Base-by-base conservation (phyloP, 2,888 invertebrate genomes). In the Helobdella robusta region DNA sequence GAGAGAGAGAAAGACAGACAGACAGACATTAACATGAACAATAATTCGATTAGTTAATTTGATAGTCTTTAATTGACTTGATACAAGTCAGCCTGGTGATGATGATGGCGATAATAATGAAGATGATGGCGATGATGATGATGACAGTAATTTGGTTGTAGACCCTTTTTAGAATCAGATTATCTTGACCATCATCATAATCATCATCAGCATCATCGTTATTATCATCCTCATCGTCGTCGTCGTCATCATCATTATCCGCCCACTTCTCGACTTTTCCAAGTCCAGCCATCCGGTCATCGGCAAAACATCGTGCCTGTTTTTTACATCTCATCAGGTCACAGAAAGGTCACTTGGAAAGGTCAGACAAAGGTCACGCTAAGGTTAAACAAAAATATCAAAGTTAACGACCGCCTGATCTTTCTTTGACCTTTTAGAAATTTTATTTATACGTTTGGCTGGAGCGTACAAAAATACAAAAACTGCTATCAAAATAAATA, bases 161-260 rank as follows among this genome's bases (percentile, higher is more conserved):
- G n/a, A n/a, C n/a, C n/a, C n/a, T n/a, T n/a, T n/a, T n/a, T n/a
- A n/a, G n/a, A n/a, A n/a, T n/a, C n/a, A n/a, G n/a, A n/a, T n/a
- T n/a, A n/a, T n/a, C n/a, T n/a, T n/a, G n/a, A n/a, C n/a, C n/a
- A n/a, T 40, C 44, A 40, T n/a, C 11, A 40, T n/a, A 40, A 40
- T 40, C 44, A n/a, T n/a, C 11, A 40, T n/a, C n/a, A n/a, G 11
- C n/a, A n/a, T 15, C 44, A n/a, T n/a, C n/a, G n/a, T 40, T n/a
- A 40, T 40, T n/a, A 40, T 40, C 44, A 40, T 40, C 44, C 11
- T 40, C 44, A n/a, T 40, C 44, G 44, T 40, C 44, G 44, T 40
- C 44, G 44, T 40, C 44, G n/a, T 40, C 44, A 40, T 40, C 44
- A 40, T 40, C 44, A n/a, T 40, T 40, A n/a, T 40, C 44, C 11